Conservation (phyloP, 1,140 invertebrate genomes). For the Drosophila eugracilis region DNA sequence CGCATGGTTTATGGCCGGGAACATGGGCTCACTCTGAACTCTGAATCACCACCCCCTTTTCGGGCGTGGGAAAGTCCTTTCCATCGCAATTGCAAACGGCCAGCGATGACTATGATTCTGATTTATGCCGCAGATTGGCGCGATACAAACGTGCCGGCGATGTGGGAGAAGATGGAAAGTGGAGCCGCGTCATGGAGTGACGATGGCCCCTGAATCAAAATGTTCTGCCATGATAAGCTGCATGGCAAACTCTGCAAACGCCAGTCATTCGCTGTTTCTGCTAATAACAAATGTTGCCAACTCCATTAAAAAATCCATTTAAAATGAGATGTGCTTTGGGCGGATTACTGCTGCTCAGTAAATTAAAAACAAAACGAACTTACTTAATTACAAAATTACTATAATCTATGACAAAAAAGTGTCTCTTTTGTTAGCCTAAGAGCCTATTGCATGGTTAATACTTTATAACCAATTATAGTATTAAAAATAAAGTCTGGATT, state of each 20-base stretch:
- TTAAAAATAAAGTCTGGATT: too few relatives aligned
- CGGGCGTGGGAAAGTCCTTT: slow-evolving; percentile 69
- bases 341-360: background rate
- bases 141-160: slow-evolving; percentile 67
- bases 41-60: slow-evolving; percentile 7
- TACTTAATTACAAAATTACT: background rate
- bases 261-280: background rate
- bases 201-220: slow-evolving; percentile 31
- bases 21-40: background rate
- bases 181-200: slow-evolving; percentile 5
- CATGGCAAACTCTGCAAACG: background rate
- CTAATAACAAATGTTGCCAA: too few relatives aligned
- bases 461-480: background rate
- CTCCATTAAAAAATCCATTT: too few relatives aligned
- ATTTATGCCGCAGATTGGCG: slow-evolving; percentile 69
- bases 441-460: too few relatives aligned
- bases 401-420: background rate
- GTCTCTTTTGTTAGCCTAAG: background rate
- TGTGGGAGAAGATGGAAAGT: slow-evolving; percentile 33
- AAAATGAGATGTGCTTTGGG: background rate
- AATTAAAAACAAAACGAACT: too few relatives aligned
- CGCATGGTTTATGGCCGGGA: slow-evolving; percentile 61
- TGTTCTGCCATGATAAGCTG: slow-evolving; percentile 15
- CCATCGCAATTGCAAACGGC: slow-evolving; percentile 30
- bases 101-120: slow-evolving; percentile 58